phyloP scores from a whole-genome alignment of 2,113 vertebrate genomes.

The Nicator chloris region DNA sequence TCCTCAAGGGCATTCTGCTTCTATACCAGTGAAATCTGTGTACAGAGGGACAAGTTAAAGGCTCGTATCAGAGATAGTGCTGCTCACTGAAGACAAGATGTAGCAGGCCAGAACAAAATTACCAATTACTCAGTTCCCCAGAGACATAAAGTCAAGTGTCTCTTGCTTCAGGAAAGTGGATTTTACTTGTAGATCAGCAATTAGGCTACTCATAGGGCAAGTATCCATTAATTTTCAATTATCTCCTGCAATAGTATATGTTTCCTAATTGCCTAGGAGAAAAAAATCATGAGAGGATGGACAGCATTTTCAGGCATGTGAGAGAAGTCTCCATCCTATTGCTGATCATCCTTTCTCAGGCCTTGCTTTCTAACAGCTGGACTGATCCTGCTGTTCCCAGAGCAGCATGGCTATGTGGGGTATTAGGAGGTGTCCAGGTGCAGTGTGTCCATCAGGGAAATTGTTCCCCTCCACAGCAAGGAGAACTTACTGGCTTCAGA shows the following conservation, averaged over 20 bases:
- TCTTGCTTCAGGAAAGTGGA: not conserved
- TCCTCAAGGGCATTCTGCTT: not conserved
- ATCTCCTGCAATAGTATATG: not conserved
- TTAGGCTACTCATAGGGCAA: not conserved
- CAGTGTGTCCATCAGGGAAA: not conserved
- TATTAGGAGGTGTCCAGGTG: not conserved
- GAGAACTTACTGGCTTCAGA: not conserved
- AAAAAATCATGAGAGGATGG: not conserved
- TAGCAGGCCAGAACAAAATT: not conserved
- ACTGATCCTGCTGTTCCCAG: not conserved
- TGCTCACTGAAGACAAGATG: not conserved
- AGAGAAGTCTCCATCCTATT: not conserved
- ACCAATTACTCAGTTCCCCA: not conserved
- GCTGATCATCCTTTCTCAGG: not conserved
- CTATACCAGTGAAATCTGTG: not conserved
- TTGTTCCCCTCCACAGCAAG: not conserved
- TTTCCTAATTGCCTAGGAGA: not conserved
- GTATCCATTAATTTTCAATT: not conserved
- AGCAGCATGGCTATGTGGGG: not conserved
- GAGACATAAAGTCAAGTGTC: not conserved
- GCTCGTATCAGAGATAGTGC: not conserved
- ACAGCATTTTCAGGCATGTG: not conserved
- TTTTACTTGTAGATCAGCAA: not conserved
- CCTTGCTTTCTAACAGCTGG: not conserved
- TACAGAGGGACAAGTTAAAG: not conserved